These are phyloP conservation scores for Chrysomela aeneicollis DNA, from an alignment of 2,888 invertebrate genomes.

Conservation along the genomic window DNA sequence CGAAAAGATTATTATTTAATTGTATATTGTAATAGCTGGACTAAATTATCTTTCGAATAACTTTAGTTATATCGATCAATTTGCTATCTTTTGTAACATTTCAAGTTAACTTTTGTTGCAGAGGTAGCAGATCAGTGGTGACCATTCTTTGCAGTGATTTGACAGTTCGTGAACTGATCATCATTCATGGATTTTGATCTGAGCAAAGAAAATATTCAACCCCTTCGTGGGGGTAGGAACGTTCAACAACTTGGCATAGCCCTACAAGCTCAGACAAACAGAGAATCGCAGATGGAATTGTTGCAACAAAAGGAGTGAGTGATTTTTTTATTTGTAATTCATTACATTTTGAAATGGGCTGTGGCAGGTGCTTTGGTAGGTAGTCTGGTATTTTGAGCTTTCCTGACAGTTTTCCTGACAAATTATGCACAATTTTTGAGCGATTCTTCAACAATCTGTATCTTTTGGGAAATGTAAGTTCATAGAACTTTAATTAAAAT, in stretches of 20 bases:
- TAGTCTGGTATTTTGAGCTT: too few relatives aligned
- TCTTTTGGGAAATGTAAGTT: too few relatives aligned
- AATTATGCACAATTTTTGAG: too few relatives aligned
- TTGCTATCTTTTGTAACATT: neutral
- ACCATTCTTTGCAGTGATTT: conserved; percentile 30
- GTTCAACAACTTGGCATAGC: conserved; percentile 80
- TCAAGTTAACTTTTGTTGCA: neutral
- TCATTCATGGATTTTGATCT: conserved; percentile 74
- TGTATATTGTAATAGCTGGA: too few relatives aligned
- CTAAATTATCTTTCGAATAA: too few relatives aligned
- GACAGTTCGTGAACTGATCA: conserved; percentile 30
- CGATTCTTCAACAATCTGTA: too few relatives aligned
- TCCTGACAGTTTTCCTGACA: too few relatives aligned
- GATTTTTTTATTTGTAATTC: conserved; percentile 27
- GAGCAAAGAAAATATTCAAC: conserved; percentile 95
- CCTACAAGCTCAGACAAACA: conserved; percentile 77
- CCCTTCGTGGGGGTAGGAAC: conserved; percentile 87
- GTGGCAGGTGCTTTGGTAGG: neutral
- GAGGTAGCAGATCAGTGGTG: neutral
- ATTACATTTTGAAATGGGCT: conserved; percentile 11
- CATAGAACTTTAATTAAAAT: too few relatives aligned
- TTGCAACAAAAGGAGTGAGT: conserved; percentile 75
- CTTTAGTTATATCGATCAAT: too few relatives aligned
- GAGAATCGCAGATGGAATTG: conserved; percentile 73
- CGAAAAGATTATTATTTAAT: too few relatives aligned